A percentile compares a stretch with the other conserved stretches of the same genome.
Evolutionary conservation across 2,797 vertebrate genomes (phyloP).

Genomic region (Enteromius anoplus): DNA sequence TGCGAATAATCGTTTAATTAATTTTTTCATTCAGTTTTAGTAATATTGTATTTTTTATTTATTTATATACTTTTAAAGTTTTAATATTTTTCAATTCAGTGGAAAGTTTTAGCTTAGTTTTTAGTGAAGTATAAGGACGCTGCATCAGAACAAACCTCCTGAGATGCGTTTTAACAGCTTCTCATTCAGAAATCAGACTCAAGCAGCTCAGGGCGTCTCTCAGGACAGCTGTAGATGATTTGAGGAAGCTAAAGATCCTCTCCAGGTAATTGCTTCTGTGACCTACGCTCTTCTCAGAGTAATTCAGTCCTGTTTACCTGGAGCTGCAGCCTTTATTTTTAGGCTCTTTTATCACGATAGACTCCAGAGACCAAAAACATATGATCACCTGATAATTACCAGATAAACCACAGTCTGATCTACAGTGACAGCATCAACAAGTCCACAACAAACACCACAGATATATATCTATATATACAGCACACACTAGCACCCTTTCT

Average conservation of each 20-base stretch:
- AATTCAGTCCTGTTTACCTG: neutral
- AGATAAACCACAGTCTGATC: constrained; percentile 7
- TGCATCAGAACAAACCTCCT: neutral
- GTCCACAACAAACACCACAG: neutral
- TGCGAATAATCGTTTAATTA: no score
- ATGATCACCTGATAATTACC: constrained; percentile 37
- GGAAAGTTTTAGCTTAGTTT: neutral
- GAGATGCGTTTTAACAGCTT: neutral
- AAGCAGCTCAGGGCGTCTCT: constrained; percentile 26
- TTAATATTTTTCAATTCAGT: neutral
- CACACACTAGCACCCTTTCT: neutral
- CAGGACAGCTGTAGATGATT: constrained; percentile 37
- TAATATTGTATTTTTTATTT: neutral
- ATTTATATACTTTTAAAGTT: neutral
- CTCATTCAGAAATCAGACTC: neutral
- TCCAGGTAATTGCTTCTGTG: constrained; percentile 51
- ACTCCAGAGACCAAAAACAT: constrained; percentile 43
- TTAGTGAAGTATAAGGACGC: no score
- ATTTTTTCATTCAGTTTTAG: neutral
- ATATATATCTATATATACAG: neutral
- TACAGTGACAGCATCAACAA: neutral
- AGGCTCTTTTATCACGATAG: constrained; percentile 15
- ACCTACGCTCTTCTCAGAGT: constrained; percentile 35
- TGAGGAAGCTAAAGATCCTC: constrained; percentile 34
- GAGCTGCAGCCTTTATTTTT: constrained; percentile 43